Evolutionary conservation across 2,888 invertebrate genomes (phyloP).

Genomic region (Nomada flava): DNA sequence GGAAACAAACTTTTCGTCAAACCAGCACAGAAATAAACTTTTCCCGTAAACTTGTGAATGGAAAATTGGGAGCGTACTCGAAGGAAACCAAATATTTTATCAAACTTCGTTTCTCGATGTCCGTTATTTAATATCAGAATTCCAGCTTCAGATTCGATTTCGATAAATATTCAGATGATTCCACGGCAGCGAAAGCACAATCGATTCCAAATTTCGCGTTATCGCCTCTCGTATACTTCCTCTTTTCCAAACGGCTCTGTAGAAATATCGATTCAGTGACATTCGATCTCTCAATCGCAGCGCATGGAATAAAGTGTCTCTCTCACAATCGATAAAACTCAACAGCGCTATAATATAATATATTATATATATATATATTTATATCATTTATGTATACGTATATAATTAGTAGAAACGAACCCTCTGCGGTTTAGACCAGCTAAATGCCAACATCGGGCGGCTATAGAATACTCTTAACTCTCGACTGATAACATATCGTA

Average conservation of each 20-base stretch:
- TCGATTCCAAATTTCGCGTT: slow-evolving; percentile 46
- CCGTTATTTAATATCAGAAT: slow-evolving; percentile 36
- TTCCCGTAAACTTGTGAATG: neutral
- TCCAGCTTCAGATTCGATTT: slow-evolving; percentile 26
- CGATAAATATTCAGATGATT: slow-evolving; percentile 38
- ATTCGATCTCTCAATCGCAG: slow-evolving; percentile 46
- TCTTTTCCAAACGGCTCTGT: slow-evolving; percentile 66
- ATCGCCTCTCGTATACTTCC: neutral
- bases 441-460: slow-evolving; percentile 78
- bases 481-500: slow-evolving; percentile 56
- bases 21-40: neutral
- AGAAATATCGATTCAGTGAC: slow-evolving; percentile 69
- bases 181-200: slow-evolving; percentile 44
- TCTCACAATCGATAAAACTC: slow-evolving; percentile 67
- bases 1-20: neutral
- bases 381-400: slow-evolving; percentile 33
- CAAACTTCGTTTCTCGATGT: neutral
- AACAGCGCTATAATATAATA: slow-evolving; percentile 62
- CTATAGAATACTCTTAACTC: slow-evolving; percentile 64
- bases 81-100: slow-evolving; percentile 10
- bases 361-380: slow-evolving; percentile 20
- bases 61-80: slow-evolving; percentile 1
- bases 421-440: slow-evolving; percentile 79
- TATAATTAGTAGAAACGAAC: slow-evolving; percentile 75
- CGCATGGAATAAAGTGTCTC: slow-evolving; percentile 58